Base-by-base conservation (phyloP, 2,113 vertebrate genomes). In the Naja naja region DNA sequence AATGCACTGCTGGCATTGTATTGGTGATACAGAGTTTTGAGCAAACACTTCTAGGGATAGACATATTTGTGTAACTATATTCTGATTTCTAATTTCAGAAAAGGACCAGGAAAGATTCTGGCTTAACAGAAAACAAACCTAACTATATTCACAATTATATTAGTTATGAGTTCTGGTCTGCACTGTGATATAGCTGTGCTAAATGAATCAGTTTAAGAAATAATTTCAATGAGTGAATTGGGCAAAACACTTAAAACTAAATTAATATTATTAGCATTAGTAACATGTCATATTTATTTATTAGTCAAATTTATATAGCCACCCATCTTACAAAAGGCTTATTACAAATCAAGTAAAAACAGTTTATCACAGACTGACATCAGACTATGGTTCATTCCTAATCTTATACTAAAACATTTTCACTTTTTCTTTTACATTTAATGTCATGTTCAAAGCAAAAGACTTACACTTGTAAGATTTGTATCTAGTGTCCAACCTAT, bases 21-120 rank as follows among this genome's bases (percentile, higher is more conserved):
- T 94, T 91, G 90, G 94, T 96, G 94, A 95, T 96, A 94, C 64
- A 94, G 89, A 90, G 94, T 88, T 95, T 91, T 95, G 95, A 94
- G 94, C 91, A 94, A 96, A 96, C 91, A 97, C 94, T 74, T 90
- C 93, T 88, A 88, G 56, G 55, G 88, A 88, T 60, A 27, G 10
- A 49, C 1, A n/a, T 89, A 18, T 85, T 89, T 91, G 87, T 91
- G 18, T 81, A 39, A 43, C 18, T 81, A 22, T 81, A 81, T 81
- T 43, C 18, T 43, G 74, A 81, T 94, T 95, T 95, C 91, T 91
- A 85, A 94, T 90, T 25, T 0, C 3, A 86, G 94, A 85, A 94
- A 89, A 81, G 94, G 69, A 30, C 1, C 4, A 69, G 23, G 52
- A 18, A 45, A 20, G 10, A 60, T 91, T 93, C 91, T 1, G 20